Evolutionary conservation across 2,113 vertebrate genomes (phyloP), one percentile per base, ranked within the genome.

Genomic region (Mesitornis unicolor): DNA sequence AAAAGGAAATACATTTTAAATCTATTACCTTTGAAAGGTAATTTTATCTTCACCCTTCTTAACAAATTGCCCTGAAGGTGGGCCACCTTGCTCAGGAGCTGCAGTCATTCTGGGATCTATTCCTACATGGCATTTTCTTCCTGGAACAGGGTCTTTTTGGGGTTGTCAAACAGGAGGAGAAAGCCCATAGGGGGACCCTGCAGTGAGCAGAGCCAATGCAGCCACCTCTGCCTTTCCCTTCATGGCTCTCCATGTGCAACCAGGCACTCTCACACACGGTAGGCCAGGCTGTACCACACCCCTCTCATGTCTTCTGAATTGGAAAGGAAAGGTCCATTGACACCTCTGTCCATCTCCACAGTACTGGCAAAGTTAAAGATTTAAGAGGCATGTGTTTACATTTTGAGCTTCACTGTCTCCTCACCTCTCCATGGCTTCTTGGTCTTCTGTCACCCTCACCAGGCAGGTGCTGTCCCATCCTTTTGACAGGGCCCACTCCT

Each of bases 61-160:
- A 69, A 71, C 2, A 2, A 80, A 40, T 31, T 16, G 20, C 8
- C 29, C 26, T 60, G 43, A 40, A 65, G 33, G 43, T 1, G 2
- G 7, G 9, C 11, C 53, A 13, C 11, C 31, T 67, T 54, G 20
- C 33, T 78, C 36, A 82, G 69, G 21, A 69, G 16, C 51, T 80
- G 16, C 3, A 0, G 15, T 43, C 31, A 11, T 84, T n/a, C 69
- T 70, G 35, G 36, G 7, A 63, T 69, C 1, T 0, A 40, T 47
- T 82, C 7, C 29, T 77, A 35, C 22, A n/a, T n/a, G 22, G 28
- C 10, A 28, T 36, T 57, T 93, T 67, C 21, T 61, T 65, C 51
- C 38, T 42, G 38, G 33, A 54, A 22, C 25, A 33, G 28, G 4
- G n/a, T 40, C 48, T 38, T 68, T 56, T 11, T 6, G 38, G 28